These are phyloP conservation scores for Poeciliopsis gracilis DNA, from an alignment of 2,797 vertebrate genomes.

Conservation along the genomic window DNA sequence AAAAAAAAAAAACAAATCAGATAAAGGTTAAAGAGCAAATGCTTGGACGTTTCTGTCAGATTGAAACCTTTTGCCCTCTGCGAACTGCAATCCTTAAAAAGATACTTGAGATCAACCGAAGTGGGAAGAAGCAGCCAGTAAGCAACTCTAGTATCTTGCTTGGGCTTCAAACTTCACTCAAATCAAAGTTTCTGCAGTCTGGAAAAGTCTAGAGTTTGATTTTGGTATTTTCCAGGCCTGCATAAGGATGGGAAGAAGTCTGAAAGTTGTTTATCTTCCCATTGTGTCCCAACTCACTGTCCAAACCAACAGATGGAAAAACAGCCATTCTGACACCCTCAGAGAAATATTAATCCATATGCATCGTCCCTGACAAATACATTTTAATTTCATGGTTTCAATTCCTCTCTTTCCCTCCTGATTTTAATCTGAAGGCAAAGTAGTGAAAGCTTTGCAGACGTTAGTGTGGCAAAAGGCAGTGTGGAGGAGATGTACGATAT, in stretches of 20 bases:
- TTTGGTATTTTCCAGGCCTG: not conserved
- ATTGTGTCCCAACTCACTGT: not conserved
- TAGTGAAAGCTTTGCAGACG: not conserved
- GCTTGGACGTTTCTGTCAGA: not conserved
- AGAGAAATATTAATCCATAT: too few relatives aligned
- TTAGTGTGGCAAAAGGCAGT: not conserved
- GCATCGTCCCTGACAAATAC: too few relatives aligned
- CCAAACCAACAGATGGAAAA: too few relatives aligned
- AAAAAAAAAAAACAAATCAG: too few relatives aligned
- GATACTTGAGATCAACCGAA: not conserved
- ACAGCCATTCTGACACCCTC: too few relatives aligned
- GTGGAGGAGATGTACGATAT: not conserved
- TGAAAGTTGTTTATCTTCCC: not conserved
- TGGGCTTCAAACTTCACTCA: not conserved
- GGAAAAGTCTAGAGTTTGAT: not conserved
- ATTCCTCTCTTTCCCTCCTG: not conserved
- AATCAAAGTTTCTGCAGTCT: not conserved
- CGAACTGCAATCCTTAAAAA: not conserved
- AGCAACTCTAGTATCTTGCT: not conserved
- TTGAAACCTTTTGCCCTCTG: not conserved
- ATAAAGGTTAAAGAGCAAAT: not conserved
- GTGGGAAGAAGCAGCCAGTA: not conserved
- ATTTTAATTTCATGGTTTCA: too few relatives aligned
- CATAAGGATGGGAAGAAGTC: not conserved
- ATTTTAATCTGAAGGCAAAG: not conserved